Evolutionary conservation across 2,113 vertebrate genomes (phyloP).

Genomic region (Tachysurus fulvidraco): DNA sequence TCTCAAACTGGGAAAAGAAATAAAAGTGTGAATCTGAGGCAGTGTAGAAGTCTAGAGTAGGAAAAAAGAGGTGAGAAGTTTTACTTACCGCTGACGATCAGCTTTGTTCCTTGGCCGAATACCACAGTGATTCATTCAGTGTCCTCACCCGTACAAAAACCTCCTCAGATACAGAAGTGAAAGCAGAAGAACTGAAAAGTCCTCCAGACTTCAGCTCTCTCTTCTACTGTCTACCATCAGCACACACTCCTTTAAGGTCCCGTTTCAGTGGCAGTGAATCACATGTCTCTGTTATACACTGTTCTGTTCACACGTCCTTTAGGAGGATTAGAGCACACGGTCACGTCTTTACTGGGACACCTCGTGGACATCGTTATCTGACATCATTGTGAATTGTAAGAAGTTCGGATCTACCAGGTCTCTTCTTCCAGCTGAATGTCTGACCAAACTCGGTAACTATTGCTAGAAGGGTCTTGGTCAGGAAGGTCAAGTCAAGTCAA

Average conservation of each 20-base stretch:
- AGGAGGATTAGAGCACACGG: background rate
- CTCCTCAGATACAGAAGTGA: conserved; percentile 58
- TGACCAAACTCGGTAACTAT: no score
- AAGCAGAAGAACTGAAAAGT: conserved; percentile 59
- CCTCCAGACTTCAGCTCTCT: background rate
- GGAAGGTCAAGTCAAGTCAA: no score
- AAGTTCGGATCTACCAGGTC: no score
- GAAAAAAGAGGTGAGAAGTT: conserved; percentile 17
- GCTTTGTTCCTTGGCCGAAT: conserved; percentile 70
- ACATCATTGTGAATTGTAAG: no score
- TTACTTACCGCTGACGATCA: conserved; percentile 64
- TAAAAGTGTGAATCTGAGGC: background rate
- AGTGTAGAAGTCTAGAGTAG: background rate
- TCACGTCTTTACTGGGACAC: background rate
- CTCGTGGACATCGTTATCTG: no score
- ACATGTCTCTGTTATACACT: background rate
- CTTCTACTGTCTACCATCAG: conserved; percentile 41
- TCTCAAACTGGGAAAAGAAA: background rate
- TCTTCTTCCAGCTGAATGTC: no score
- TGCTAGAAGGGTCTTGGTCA: no score
- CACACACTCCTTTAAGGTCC: conserved; percentile 3
- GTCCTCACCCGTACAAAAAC: conserved; percentile 66
- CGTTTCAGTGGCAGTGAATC: conserved; percentile 1
- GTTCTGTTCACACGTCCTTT: conserved; percentile 2
- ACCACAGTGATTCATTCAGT: conserved; percentile 70